These are phyloP conservation scores for Leptopilina clavipes DNA, from an alignment of 1,140 invertebrate species.

Conservation along the genomic window DNA sequence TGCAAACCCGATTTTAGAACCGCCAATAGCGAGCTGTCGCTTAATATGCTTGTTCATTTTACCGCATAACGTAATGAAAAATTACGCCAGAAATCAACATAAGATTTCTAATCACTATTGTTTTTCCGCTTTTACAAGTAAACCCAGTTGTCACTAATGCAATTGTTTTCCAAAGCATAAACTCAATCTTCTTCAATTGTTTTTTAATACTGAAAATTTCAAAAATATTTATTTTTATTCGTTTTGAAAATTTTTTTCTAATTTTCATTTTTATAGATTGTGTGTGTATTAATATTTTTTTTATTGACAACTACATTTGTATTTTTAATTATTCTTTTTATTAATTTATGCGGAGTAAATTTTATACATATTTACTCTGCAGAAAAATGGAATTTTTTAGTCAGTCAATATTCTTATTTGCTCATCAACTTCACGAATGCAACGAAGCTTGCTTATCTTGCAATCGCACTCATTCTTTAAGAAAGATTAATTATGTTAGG, in stretches of 20 bases:
- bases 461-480: conserved; percentile 18
- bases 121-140: neutral
- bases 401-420: neutral
- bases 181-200: no score
- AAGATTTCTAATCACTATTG: conserved; percentile 35
- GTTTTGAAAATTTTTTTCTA: no score
- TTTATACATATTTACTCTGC: neutral
- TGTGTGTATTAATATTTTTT: neutral
- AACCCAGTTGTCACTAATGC: neutral
- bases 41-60: conserved; percentile 54
- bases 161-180: neutral
- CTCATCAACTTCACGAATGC: conserved; percentile 4
- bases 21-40: conserved; percentile 57
- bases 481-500: conserved; percentile 32
- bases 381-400: neutral
- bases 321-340: neutral
- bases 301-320: neutral
- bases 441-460: conserved; percentile 8
- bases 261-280: neutral
- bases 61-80: conserved; percentile 44
- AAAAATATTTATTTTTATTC: no score
- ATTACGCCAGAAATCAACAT: conserved; percentile 40
- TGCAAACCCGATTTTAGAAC: conserved; percentile 38
- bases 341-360: neutral
- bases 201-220: no score